phyloP scores from a whole-genome alignment of 1,140 invertebrate species.

The Cataglyphis hispanica region DNA sequence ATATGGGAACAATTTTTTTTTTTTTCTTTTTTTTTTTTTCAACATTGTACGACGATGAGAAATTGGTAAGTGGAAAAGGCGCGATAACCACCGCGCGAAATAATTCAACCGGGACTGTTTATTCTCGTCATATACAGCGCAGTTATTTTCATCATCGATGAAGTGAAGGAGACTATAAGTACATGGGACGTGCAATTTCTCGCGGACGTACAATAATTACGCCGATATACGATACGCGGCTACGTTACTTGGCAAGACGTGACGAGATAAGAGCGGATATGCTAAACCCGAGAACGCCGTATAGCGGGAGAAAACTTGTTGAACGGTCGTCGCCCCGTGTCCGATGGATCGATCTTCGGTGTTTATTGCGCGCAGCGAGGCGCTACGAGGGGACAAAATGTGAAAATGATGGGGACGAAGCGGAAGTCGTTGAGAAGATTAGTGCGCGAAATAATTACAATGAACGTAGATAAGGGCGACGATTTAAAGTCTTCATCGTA shows the following conservation, averaged over 20 bases:
- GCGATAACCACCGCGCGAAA: neutral
- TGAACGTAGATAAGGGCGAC: conserved; percentile 56
- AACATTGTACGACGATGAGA: neutral
- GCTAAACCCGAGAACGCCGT: conserved; percentile 32
- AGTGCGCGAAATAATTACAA: conserved; percentile 56
- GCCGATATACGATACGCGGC: conserved; percentile 48
- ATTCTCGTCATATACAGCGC: neutral
- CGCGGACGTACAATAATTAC: conserved; percentile 43
- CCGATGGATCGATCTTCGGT: conserved; percentile 54
- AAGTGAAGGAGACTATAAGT: conserved; percentile 31
- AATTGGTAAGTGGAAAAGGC: neutral
- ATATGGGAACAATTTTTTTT: neutral
- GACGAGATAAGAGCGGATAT: conserved; percentile 53
- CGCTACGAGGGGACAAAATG: conserved; percentile 46
- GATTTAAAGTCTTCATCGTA: conserved; percentile 46
- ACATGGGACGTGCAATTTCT: conserved; percentile 33
- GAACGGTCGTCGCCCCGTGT: conserved; percentile 56
- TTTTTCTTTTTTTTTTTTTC: neutral
- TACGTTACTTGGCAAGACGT: conserved; percentile 43
- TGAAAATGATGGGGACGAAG: conserved; percentile 41
- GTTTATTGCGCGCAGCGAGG: conserved; percentile 55
- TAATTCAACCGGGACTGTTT: neutral
- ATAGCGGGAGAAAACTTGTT: conserved; percentile 34
- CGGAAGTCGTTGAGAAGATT: conserved; percentile 42
- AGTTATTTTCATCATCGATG: conserved; percentile 28